Percentiles rank a stretch among this genome's conserved stretches.
phyloP scores from a whole-genome alignment of 2,113 vertebrate species.

The Embiotoca jacksoni region DNA sequence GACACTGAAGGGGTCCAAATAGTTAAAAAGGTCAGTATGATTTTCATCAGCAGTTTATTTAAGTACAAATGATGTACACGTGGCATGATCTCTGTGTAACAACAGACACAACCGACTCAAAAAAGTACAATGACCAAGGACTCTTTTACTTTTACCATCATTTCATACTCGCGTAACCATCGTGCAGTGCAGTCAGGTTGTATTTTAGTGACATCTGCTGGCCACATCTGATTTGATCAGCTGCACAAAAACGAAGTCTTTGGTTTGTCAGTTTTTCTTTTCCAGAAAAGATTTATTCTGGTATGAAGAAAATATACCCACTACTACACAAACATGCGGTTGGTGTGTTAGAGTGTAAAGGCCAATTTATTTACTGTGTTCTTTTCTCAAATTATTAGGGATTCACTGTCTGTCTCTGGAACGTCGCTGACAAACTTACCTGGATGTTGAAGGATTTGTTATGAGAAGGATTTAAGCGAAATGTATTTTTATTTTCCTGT shows the following conservation, averaged over 20 bases:
- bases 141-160: not conserved
- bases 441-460: conserved; percentile 9
- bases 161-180: not conserved
- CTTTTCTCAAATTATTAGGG: not conserved
- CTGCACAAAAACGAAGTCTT: not conserved
- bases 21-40: not conserved
- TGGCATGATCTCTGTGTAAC: not conserved
- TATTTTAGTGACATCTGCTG: conserved; percentile 68
- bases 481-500: not conserved
- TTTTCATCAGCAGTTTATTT: conserved; percentile 26
- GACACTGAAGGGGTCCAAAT: not conserved
- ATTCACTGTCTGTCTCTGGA: conserved; percentile 15
- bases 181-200: not conserved
- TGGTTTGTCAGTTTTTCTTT: not conserved
- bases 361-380: not conserved
- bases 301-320: not conserved
- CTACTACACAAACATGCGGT: not conserved
- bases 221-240: conserved; percentile 19
- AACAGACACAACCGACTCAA: not conserved
- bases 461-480: not conserved
- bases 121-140: not conserved
- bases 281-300: not conserved
- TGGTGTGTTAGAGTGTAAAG: not conserved
- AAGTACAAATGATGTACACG: not conserved
- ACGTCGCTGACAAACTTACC: not conserved